Evolutionary conservation across 92 coral and sea anemone species (phyloP).

Genomic region (Zoanthus sansibaricus): DNA sequence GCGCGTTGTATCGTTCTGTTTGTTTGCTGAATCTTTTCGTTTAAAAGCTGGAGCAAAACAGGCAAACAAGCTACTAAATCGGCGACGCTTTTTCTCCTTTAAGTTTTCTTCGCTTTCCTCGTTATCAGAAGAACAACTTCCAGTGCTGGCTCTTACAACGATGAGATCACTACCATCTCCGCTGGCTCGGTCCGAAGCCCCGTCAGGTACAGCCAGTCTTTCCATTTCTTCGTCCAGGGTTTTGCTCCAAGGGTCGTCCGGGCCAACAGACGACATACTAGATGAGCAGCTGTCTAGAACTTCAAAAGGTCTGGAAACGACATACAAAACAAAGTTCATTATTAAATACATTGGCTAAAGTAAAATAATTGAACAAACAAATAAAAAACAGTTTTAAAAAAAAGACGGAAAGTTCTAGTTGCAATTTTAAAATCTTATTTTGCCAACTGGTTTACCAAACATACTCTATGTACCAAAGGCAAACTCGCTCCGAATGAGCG

Average conservation of each 20-base stretch:
- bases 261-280: constrained; percentile 15
- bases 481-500: too few species aligned
- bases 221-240: constrained; percentile 35
- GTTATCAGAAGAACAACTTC: constrained; percentile 14
- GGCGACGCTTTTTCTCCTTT: constrained; percentile 6
- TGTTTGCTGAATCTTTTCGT: constrained; percentile 24
- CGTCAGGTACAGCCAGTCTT: constrained; percentile 38
- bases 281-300: constrained; percentile 35
- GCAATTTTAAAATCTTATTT: too few species aligned
- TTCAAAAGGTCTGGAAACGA: constrained; percentile 26
- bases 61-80: constrained; percentile 10
- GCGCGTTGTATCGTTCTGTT: constrained; percentile 3
- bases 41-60: constrained; percentile 26
- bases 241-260: constrained; percentile 44
- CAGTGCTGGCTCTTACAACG: constrained; percentile 5
- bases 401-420: too few species aligned
- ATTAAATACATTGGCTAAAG: too few species aligned
- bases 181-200: constrained; percentile 27
- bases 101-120: constrained; percentile 8
- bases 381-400: too few species aligned
- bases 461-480: too few species aligned
- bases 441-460: too few species aligned
- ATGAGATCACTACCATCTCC: neutral
- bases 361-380: too few species aligned
- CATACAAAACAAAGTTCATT: neutral